phyloP scores from a whole-genome alignment of 1,140 invertebrate species.

The Helicoverpa armigera region DNA sequence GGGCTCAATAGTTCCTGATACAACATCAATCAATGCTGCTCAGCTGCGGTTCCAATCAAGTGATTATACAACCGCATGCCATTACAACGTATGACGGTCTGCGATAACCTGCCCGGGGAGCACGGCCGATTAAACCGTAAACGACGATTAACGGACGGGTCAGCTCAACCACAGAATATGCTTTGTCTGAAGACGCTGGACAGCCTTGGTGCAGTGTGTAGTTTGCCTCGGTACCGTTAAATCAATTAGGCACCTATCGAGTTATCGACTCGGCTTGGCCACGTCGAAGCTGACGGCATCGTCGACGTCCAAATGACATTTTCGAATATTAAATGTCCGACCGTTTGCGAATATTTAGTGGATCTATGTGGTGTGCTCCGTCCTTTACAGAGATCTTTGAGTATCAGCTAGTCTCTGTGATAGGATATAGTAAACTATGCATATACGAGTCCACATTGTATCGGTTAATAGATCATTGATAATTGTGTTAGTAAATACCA shows the following conservation, averaged over 20 bases:
- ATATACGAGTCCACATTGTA: not conserved
- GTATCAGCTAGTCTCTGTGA: not conserved
- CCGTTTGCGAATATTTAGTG: not conserved
- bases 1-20: constrained; percentile 21
- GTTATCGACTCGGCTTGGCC: constrained; percentile 23
- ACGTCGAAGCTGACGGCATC: constrained; percentile 25
- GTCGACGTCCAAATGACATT: not conserved
- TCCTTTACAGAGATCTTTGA: not conserved
- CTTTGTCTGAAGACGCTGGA: constrained; percentile 35
- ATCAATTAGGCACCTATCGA: constrained; percentile 39
- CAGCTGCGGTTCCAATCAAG: constrained; percentile 34
- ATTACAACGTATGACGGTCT: constrained; percentile 32
- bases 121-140: constrained; percentile 22
- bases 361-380: not conserved
- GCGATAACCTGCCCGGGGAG: constrained; percentile 22
- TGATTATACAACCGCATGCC: constrained; percentile 20
- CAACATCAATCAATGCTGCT: constrained; percentile 30
- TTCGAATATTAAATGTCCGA: constrained; percentile 23
- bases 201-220: constrained; percentile 10
- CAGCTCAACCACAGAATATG: constrained; percentile 13
- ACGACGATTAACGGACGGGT: constrained; percentile 27
- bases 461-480: not conserved
- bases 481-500: not conserved
- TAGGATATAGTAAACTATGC: not conserved
- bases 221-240: constrained; percentile 31